These are phyloP conservation scores for Sebastes iracundus DNA, from an alignment of 2,797 vertebrate species.

Conservation along the genomic window DNA sequence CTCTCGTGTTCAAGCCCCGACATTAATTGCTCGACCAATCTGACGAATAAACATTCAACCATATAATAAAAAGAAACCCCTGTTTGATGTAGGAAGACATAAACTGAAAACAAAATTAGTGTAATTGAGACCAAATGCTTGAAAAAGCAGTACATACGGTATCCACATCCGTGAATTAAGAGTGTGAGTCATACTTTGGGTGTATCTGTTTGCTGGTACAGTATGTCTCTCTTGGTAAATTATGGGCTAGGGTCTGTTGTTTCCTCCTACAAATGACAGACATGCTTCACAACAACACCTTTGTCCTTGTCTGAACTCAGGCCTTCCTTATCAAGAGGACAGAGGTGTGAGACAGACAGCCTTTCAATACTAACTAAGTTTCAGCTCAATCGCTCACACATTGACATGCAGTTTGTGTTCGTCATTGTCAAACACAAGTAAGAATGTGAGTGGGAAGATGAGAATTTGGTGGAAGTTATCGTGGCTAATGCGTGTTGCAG, in stretches of 20 bases:
- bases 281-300: conserved; percentile 22
- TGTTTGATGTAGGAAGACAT: conserved; percentile 5
- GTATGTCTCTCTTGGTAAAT: conserved; percentile 10
- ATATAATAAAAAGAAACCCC: not conserved
- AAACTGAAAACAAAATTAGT: conserved; percentile 22
- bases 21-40: conserved; percentile 38
- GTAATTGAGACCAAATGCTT: conserved; percentile 49
- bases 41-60: conserved; percentile 35
- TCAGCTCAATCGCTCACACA: not conserved
- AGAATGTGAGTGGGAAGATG: conserved; percentile 33
- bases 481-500: conserved; percentile 22
- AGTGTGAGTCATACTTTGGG: conserved; percentile 50
- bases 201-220: conserved; percentile 21
- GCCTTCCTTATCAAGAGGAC: not conserved
- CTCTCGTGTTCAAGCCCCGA: not conserved
- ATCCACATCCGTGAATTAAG: conserved; percentile 7
- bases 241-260: not conserved
- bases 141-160: not conserved
- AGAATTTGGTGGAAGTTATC: not conserved
- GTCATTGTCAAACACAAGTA: conserved; percentile 12
- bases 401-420: not conserved
- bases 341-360: not conserved
- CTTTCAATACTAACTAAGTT: not conserved
- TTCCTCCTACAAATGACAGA: conserved; percentile 18
- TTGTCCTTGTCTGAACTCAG: conserved; percentile 3